Conservation (phyloP, 2,888 invertebrate species). For the Pheosia tremula region DNA sequence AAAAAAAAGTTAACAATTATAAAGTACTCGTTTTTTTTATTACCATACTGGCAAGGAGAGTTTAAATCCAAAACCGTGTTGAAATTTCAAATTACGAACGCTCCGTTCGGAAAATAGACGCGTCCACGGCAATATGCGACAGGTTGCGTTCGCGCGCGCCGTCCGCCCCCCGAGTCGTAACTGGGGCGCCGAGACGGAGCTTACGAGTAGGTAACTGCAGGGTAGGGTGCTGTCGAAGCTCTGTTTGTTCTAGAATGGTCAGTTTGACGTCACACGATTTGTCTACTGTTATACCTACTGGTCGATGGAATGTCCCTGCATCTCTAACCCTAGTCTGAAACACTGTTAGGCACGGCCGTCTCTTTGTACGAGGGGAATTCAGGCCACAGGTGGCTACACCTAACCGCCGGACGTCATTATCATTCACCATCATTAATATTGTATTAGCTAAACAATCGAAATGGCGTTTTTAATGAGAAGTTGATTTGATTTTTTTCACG, state of each 20-base stretch:
- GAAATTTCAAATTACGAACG: background rate
- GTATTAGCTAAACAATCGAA: too few species aligned
- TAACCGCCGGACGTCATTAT: too few species aligned
- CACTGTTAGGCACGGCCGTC: too few species aligned
- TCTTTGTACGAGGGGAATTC: too few species aligned
- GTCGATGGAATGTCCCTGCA: too few species aligned
- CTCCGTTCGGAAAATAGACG: conserved; percentile 17
- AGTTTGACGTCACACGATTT: conserved; percentile 16
- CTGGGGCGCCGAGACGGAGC: conserved; percentile 35
- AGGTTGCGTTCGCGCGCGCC: conserved; percentile 30
- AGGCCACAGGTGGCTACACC: too few species aligned
- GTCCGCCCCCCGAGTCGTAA: conserved; percentile 33
- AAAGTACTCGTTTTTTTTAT: background rate
- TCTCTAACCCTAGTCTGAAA: too few species aligned
- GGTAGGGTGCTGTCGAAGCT: conserved; percentile 31
- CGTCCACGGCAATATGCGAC: conserved; percentile 21
- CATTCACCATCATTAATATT: too few species aligned
- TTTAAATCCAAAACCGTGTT: background rate
- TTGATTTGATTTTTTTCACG: too few species aligned
- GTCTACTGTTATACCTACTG: background rate
- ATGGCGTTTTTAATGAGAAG: too few species aligned
- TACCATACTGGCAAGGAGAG: background rate
- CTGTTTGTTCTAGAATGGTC: conserved; percentile 17
- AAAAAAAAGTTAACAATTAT: too few species aligned
- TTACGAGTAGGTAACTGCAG: conserved; percentile 23